Evolutionary conservation across 2,888 invertebrate genomes (phyloP).

Genomic region (Eledone cirrhosa): DNA sequence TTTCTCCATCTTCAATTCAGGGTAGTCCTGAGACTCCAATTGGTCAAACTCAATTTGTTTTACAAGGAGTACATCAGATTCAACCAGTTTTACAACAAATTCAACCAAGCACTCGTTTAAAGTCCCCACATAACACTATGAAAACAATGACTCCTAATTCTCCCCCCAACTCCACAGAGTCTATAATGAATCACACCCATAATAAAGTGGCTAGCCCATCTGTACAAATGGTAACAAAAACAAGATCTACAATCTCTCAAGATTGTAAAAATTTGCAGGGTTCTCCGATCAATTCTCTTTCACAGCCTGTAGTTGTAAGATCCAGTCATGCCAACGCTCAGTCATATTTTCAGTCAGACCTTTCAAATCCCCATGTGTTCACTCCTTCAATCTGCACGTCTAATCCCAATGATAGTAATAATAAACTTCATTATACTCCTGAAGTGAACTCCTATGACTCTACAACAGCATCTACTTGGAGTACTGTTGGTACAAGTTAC

Average conservation of each 20-base stretch:
- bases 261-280: background rate
- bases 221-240: background rate
- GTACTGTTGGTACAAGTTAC: background rate
- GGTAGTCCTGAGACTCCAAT: background rate
- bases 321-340: background rate
- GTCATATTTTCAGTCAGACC: background rate
- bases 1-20: too few species aligned
- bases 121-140: background rate
- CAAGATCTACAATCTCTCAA: slow-evolving; percentile 1
- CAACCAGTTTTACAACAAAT: slow-evolving; percentile 31
- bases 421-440: background rate
- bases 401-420: slow-evolving; percentile 17
- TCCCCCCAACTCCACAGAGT: background rate
- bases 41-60: slow-evolving; percentile 38
- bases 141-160: background rate
- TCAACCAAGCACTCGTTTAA: slow-evolving; percentile 15
- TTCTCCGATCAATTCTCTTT: background rate
- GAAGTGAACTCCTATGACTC: background rate
- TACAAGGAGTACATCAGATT: slow-evolving; percentile 39
- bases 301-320: background rate
- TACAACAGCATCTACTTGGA: background rate
- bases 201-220: background rate
- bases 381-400: slow-evolving; percentile 4
- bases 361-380: slow-evolving; percentile 4
- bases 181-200: background rate